Evolutionary conservation across 2,888 invertebrate species (phyloP), one percentile per base, ranked within the genome.

Genomic region (Volucella inanis): DNA sequence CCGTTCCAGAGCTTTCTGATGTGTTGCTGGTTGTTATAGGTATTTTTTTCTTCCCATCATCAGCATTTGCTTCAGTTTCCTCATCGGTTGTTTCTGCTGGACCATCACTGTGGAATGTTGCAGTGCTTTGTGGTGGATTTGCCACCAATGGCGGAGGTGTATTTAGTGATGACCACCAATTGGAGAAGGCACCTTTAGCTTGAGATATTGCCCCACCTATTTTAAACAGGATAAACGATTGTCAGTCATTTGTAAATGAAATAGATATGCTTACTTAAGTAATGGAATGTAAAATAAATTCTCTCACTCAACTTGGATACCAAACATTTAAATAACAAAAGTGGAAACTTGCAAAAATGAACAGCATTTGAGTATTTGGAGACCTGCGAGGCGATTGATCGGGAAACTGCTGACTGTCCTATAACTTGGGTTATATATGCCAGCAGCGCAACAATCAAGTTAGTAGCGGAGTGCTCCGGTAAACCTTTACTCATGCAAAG

Each of bases 161-260:
- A 15, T 94, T 94, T 61, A 96, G 92, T 38, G 95, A 95, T 89
- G 94, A 96, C 97, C 97, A 97, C 97, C 97, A 97, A 89, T 94
- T 96, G 0, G 96, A 95, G 67, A 97, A 94, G 0, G 97, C 97
- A 14, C 97, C 97, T 90, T 96, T 57, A 31, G 97, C 97, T 92
- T 97, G 96, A n/a, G 96, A 95, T 82, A 97, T 92, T 54, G 97
- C 97, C 43, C 97, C 97, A 88, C 97, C 96, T 93, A 92, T 91
- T 14, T 55, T 92, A 92, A 3, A 93, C 91, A 22, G 92, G 92
- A 41, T 6, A 31, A 31, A 31, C 31, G 31, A 31, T 31, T 31
- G 6, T 31, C 6, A 31, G 31, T 4, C 31, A 31, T 31, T 31
- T 31, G 6, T 0, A 45, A 31, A n/a, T 14, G 18, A 64, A 10